These are phyloP conservation scores for Achlya flavicornis DNA, from an alignment of 2,888 invertebrate genomes.

Conservation along the genomic window DNA sequence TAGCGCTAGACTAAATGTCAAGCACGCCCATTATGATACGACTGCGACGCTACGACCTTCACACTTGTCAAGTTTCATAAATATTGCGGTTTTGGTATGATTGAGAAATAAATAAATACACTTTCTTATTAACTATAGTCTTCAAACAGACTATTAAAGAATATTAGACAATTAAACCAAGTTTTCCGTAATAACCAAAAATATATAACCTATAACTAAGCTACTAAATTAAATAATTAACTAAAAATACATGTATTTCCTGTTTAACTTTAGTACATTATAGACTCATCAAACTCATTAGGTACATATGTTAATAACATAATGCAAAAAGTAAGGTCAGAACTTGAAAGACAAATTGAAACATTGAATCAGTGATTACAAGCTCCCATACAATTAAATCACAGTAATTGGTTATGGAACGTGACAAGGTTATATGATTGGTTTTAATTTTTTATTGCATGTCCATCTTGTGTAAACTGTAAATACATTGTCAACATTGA, in stretches of 20 bases:
- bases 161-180: neutral
- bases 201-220: no score
- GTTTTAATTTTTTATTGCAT: conserved; percentile 1
- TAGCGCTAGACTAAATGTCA: neutral
- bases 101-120: neutral
- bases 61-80: conserved; percentile 1
- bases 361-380: neutral
- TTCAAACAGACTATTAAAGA: neutral
- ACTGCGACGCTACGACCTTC: neutral
- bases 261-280: no score
- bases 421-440: neutral
- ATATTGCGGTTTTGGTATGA: neutral
- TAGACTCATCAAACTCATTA: no score
- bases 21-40: neutral
- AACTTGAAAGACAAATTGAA: neutral
- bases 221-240: no score
- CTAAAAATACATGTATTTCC: no score
- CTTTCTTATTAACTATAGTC: neutral
- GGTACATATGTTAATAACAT: neutral
- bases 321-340: neutral
- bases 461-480: neutral
- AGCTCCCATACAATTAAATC: conserved; percentile 4
- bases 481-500: neutral
- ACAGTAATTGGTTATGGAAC: neutral
- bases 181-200: no score